A percentile compares a stretch with the other conserved stretches of the same genome.
Conservation (phyloP, 2,888 invertebrate genomes). For the Isoperla grammatica region DNA sequence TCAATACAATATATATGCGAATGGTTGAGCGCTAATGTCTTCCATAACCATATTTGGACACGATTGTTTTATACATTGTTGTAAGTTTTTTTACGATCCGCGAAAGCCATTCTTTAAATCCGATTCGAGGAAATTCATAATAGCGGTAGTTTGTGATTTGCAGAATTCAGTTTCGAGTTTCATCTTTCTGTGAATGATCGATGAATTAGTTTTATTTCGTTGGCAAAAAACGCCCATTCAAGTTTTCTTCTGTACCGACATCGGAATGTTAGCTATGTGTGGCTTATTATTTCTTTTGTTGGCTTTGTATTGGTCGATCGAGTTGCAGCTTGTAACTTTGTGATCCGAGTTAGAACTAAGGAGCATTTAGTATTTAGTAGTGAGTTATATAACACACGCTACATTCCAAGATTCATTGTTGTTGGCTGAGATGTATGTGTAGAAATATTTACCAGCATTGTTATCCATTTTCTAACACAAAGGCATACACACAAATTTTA, state of each 20-base stretch:
- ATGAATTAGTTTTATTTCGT: background rate
- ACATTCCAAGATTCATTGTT: too few species aligned
- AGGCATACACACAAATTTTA: too few species aligned
- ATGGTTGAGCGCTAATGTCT: background rate
- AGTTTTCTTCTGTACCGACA: background rate
- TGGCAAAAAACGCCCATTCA: background rate
- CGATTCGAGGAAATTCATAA: background rate
- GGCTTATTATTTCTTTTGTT: too few species aligned
- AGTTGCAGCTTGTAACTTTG: too few species aligned
- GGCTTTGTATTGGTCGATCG: too few species aligned
- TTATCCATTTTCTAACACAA: too few species aligned
- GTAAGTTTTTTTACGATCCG: background rate
- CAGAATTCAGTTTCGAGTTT: conserved; percentile 3
- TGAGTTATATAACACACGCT: too few species aligned
- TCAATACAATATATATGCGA: background rate
- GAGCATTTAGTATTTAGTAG: too few species aligned
- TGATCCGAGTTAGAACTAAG: too few species aligned
- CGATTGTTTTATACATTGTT: background rate
- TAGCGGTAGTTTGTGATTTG: background rate
- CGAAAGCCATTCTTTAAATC: background rate
- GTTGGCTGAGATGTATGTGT: too few species aligned
- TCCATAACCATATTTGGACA: background rate
- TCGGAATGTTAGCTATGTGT: too few species aligned
- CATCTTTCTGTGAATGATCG: conserved; percentile 2
- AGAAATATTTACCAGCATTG: too few species aligned